Evolutionary conservation across 2,797 vertebrate genomes (phyloP).

Genomic region (Spheniscus humboldti): DNA sequence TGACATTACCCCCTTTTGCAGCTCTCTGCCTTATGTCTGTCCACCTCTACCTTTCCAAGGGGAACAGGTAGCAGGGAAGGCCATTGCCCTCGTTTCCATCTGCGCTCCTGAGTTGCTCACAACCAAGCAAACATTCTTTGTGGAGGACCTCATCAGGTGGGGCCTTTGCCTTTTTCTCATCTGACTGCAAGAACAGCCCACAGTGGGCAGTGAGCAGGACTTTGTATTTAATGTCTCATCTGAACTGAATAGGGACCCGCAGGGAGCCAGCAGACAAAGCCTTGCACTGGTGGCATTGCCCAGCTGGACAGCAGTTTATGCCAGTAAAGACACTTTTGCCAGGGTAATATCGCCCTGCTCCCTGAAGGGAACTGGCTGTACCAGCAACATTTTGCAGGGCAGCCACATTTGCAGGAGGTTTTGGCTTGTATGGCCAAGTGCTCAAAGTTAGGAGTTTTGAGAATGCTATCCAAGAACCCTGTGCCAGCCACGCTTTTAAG

Average conservation of each 20-base stretch:
- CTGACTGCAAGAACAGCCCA: background rate
- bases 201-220: background rate
- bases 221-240: background rate
- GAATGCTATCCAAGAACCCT: background rate
- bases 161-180: background rate
- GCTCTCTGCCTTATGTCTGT: background rate
- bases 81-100: background rate
- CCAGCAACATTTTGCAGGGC: background rate
- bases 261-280: background rate
- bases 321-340: background rate
- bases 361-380: background rate
- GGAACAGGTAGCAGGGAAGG: background rate
- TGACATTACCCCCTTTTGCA: background rate
- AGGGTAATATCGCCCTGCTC: background rate
- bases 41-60: background rate
- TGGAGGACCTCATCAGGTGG: background rate
- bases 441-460: background rate
- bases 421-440: background rate
- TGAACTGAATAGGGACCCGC: background rate
- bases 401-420: background rate
- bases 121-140: background rate
- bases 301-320: background rate
- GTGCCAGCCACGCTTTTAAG: background rate
- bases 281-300: background rate
- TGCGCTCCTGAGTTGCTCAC: background rate